A percentile compares a stretch with the other conserved stretches of the same genome.
phyloP scores from a whole-genome alignment of 2,113 vertebrate species.

The Casuarius casuarius region DNA sequence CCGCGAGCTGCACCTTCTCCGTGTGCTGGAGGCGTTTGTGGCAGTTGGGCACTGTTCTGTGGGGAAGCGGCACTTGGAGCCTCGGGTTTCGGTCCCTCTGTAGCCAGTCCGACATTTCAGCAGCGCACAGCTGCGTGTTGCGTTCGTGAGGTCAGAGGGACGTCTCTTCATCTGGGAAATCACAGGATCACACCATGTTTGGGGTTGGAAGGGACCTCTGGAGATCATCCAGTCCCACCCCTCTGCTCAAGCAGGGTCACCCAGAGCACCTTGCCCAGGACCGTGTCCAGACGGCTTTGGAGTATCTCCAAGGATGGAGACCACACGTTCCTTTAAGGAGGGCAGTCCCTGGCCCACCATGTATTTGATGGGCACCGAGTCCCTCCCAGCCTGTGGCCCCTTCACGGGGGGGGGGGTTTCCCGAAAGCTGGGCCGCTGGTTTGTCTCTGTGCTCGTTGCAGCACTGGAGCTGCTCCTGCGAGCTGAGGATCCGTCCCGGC shows the following conservation, averaged over 20 bases:
- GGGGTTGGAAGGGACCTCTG: no score
- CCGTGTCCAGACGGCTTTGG: no score
- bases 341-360: fast-evolving
- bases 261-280: no score
- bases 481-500: neutral
- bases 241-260: no score
- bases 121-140: neutral
- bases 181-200: no score
- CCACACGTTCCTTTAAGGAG: fast-evolving
- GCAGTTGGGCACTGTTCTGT: neutral
- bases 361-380: fast-evolving
- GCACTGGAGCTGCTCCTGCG: neutral
- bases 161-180: neutral
- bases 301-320: no score
- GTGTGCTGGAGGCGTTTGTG: neutral
- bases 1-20: fast-evolving
- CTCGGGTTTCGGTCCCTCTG: neutral
- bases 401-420: no score
- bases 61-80: neutral
- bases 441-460: neutral
- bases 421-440: fast-evolving
- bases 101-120: neutral
- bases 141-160: fast-evolving
- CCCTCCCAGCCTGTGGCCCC: neutral
- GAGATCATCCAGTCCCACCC: no score